Percentiles rank a stretch among this genome's conserved stretches.
Conservation (phyloP, 2,797 vertebrate species). For the Ctenopoma kingsleyae region DNA sequence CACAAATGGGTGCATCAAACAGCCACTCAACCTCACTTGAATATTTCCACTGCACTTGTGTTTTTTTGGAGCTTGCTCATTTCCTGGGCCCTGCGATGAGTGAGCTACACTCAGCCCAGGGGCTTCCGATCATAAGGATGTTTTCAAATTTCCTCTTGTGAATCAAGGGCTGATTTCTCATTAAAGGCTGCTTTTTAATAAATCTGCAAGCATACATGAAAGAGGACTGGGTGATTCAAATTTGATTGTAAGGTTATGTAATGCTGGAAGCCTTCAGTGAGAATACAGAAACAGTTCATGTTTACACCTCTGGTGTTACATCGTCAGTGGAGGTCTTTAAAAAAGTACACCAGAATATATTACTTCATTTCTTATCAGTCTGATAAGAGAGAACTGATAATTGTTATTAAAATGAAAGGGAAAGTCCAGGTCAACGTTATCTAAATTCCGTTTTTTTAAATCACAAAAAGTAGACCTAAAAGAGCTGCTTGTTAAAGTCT, state of each 20-base stretch:
- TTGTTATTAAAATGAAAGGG: not conserved
- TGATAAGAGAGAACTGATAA: conserved; percentile 1
- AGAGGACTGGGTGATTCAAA: conserved; percentile 58
- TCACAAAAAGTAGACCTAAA: no score
- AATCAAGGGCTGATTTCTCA: conserved; percentile 69
- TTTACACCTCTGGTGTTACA: conserved; percentile 21
- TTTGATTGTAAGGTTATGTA: conserved; percentile 55
- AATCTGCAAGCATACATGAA: conserved; percentile 56
- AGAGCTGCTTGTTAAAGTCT: no score
- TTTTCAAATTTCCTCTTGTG: conserved; percentile 73
- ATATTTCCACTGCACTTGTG: conserved; percentile 35
- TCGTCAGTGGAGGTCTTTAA: conserved; percentile 11
- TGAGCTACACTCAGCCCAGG: conserved; percentile 53
- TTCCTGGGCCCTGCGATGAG: conserved; percentile 55
- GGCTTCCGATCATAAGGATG: conserved; percentile 69
- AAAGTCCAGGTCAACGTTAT: not conserved
- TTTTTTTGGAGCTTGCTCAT: conserved; percentile 25
- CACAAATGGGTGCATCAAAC: conserved; percentile 45
- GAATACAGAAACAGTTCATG: conserved; percentile 8
- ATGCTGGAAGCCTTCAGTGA: conserved; percentile 37
- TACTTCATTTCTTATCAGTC: not conserved
- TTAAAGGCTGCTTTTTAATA: conserved; percentile 70
- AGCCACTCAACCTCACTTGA: conserved; percentile 39
- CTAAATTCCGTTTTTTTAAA: no score
- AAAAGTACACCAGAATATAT: not conserved